Percentiles rank a stretch among this genome's conserved stretches.
Conservation (phyloP, 2,888 invertebrate species). For the Tachina grossa region DNA sequence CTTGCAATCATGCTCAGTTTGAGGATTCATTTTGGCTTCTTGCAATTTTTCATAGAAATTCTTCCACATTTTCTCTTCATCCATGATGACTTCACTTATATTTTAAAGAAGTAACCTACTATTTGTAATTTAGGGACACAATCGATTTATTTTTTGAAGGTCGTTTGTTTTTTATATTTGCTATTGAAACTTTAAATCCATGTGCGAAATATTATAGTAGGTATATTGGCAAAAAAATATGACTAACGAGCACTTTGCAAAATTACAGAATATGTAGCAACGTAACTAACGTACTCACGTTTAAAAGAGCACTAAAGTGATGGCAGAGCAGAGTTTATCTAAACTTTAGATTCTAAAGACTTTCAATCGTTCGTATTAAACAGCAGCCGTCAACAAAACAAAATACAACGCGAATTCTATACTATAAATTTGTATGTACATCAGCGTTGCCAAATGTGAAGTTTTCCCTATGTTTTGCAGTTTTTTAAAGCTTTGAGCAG, state of each 20-base stretch:
- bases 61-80: conserved; percentile 92
- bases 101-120: not conserved
- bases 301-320: conserved; percentile 50
- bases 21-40: conserved; percentile 85
- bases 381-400: conserved; percentile 14
- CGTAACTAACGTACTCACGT: conserved; percentile 33
- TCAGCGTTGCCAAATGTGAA: no score
- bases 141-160: not conserved
- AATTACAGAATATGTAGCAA: not conserved
- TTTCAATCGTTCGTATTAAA: conserved; percentile 41
- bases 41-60: conserved; percentile 88
- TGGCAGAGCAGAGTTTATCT: conserved; percentile 38
- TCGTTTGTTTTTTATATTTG: conserved; percentile 4
- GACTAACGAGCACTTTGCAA: not conserved
- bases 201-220: not conserved
- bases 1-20: conserved; percentile 87
- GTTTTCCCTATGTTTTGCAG: no score
- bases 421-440: no score
- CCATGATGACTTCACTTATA: conserved; percentile 74
- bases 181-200: conserved; percentile 4
- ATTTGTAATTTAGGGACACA: not conserved
- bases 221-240: not conserved
- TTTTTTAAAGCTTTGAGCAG: no score
- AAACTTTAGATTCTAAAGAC: conserved; percentile 12
- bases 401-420: no score